Evolutionary conservation across 2,888 invertebrate species (phyloP).

Genomic region (Ecdyonurus torrentis): DNA sequence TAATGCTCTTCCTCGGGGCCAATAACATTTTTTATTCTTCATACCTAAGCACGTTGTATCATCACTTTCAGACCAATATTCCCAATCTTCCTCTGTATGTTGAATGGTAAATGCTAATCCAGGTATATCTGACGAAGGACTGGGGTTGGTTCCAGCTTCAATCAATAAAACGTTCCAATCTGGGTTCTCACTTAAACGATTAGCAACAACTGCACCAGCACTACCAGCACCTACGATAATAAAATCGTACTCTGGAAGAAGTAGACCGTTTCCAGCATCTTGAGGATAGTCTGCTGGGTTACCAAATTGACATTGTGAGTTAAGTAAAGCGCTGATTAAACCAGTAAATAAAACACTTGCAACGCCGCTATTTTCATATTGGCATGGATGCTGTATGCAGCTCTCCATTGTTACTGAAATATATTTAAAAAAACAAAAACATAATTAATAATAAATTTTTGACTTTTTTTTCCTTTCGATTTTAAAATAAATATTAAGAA

Average conservation of each 20-base stretch:
- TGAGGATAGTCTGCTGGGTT: constrained; percentile 37
- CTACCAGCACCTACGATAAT: constrained; percentile 28
- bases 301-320: constrained; percentile 40
- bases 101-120: constrained; percentile 21
- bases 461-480: too few species aligned
- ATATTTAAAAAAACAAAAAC: too few species aligned
- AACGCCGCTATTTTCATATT: constrained; percentile 20
- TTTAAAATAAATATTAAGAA: too few species aligned
- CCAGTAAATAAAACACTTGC: constrained; percentile 36
- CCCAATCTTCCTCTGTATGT: constrained; percentile 27
- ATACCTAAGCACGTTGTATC: constrained; percentile 23
- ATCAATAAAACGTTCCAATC: constrained; percentile 32
- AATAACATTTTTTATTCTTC: constrained; percentile 26
- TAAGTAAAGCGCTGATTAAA: constrained; percentile 38
- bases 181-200: constrained; percentile 27
- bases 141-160: constrained; percentile 35
- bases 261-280: constrained; percentile 25
- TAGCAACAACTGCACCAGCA: constrained; percentile 35
- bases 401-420: not conserved
- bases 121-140: constrained; percentile 28
- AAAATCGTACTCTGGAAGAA: constrained; percentile 21
- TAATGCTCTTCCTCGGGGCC: constrained; percentile 41
- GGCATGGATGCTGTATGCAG: constrained; percentile 13
- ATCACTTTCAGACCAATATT: constrained; percentile 31
- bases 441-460: too few species aligned